Base-by-base conservation (phyloP, 1,140 invertebrate genomes). In the Bradynema listronoti region DNA sequence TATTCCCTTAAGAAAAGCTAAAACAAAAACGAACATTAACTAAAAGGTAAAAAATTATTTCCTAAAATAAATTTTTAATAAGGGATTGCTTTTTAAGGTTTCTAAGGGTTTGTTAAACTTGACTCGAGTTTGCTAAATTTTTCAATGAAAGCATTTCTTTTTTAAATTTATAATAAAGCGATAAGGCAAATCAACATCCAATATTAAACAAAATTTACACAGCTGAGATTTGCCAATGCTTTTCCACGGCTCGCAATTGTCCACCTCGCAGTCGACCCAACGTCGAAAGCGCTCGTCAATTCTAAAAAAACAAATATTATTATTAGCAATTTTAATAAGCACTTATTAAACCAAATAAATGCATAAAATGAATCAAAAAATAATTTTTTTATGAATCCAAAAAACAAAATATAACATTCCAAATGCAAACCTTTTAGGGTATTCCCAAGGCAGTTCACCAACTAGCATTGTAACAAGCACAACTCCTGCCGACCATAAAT, bases 401-500 rank as follows among this genome's bases (percentile, higher is more conserved):
- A 11, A 22, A 11, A 42, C 11, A 19, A 49, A 42, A 11, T n/a
- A 49, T 19, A 11, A 11, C n/a, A 49, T 11, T 19, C 24, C 19
- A 51, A 27, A 49, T 11, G 27, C 47, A 19, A 24, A 55, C 25
- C 32, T 34, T 9, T 43, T 59, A 3, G 67, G 65, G 9, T 41
- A 36, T 1, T 72, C 65, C 67, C 67, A 68, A 11, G 67, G 63
- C n/a, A 69, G 24, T 49, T 69, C 90, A 82, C 93, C 93, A 72
- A 87, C 86, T 41, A 97, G 80, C 83, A 96, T 86, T 27, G 91
- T 88, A 9, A 94, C 86, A 30, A 96, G 83, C 71, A 96, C 88
- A 61, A 97, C 86, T 34, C 90, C 92, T 82, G 89, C 92, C 1
- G 90, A 90, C 92, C 92, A 97, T 64, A 96, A 81, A 82, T 97